These are phyloP conservation scores for Proctacanthus coquilletti DNA, from an alignment of 1,140 invertebrate species.

Conservation along the genomic window DNA sequence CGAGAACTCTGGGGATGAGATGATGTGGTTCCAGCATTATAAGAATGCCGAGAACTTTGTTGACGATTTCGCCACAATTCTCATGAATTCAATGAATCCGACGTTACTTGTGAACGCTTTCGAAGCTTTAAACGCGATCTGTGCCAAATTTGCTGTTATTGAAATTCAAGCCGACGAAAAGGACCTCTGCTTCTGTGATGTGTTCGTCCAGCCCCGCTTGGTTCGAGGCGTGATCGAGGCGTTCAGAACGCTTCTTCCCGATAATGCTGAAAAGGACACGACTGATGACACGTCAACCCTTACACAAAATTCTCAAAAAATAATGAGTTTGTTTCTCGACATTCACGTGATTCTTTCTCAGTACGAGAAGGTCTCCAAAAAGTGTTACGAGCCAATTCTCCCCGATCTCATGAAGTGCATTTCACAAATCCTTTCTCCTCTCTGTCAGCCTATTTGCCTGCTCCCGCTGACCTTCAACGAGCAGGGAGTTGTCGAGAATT, in stretches of 20 bases:
- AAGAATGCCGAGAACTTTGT: slow-evolving; percentile 33
- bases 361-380: slow-evolving; percentile 15
- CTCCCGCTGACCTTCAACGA: slow-evolving; percentile 7
- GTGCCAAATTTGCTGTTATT: slow-evolving; percentile 26
- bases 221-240: slow-evolving; percentile 22
- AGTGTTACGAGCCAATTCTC: slow-evolving; percentile 13
- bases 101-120: slow-evolving; percentile 37
- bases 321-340: slow-evolving; percentile 25
- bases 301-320: slow-evolving; percentile 9
- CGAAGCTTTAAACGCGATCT: slow-evolving; percentile 38
- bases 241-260: slow-evolving; percentile 18
- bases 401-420: slow-evolving; percentile 14
- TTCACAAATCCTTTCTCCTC: slow-evolving; percentile 6
- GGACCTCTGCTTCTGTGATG: slow-evolving; percentile 17
- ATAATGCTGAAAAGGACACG: slow-evolving; percentile 8
- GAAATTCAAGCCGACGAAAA: slow-evolving; percentile 12
- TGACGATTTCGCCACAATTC: slow-evolving; percentile 41
- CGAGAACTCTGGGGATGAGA: slow-evolving; percentile 30
- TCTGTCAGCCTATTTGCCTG: slow-evolving; percentile 7
- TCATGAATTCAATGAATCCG: slow-evolving; percentile 49
- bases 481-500: slow-evolving; percentile 14
- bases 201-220: slow-evolving; percentile 19
- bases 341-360: slow-evolving; percentile 27
- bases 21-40: slow-evolving; percentile 35
- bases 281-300: slow-evolving; percentile 7